Conservation (phyloP, 2,888 invertebrate species). For the Dinocampus coccinellae region DNA sequence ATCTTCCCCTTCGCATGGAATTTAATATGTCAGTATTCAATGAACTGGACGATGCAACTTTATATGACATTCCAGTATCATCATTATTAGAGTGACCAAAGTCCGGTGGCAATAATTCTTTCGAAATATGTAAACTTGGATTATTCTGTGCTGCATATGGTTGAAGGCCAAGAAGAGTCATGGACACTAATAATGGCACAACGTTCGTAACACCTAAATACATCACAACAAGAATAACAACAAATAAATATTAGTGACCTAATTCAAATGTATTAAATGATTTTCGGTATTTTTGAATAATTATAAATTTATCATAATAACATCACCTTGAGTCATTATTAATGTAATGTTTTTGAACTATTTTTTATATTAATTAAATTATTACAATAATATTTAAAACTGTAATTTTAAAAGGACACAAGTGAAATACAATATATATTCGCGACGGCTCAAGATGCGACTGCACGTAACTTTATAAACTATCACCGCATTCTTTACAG, state of each 20-base stretch:
- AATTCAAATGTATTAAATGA: not conserved
- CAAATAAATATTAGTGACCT: not conserved
- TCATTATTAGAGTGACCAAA: slow-evolving; percentile 14
- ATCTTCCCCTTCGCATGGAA: slow-evolving; percentile 32
- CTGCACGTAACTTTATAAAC: slow-evolving; percentile 41
- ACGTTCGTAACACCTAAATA: slow-evolving; percentile 61
- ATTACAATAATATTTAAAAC: not conserved
- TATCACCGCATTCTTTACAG: slow-evolving; percentile 46
- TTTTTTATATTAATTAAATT: not conserved
- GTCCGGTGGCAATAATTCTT: slow-evolving; percentile 57
- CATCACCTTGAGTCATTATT: not conserved
- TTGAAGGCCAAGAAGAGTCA: slow-evolving; percentile 64
- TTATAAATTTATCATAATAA: not conserved
- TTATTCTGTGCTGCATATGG: slow-evolving; percentile 53
- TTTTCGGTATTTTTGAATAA: not conserved
- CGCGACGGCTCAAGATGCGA: slow-evolving; percentile 43
- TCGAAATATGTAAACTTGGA: slow-evolving; percentile 51
- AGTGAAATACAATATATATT: slow-evolving; percentile 30
- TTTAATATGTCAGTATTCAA: slow-evolving; percentile 20
- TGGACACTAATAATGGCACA: slow-evolving; percentile 66
- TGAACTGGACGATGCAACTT: slow-evolving; percentile 30
- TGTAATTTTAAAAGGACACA: slow-evolving; percentile 1
- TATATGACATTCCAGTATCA: slow-evolving; percentile 35
- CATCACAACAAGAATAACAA: not conserved
- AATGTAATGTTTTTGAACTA: not conserved